These are phyloP conservation scores for Ditylenchus weischeri DNA, from an alignment of 2,888 invertebrate genomes.

Conservation along the genomic window DNA sequence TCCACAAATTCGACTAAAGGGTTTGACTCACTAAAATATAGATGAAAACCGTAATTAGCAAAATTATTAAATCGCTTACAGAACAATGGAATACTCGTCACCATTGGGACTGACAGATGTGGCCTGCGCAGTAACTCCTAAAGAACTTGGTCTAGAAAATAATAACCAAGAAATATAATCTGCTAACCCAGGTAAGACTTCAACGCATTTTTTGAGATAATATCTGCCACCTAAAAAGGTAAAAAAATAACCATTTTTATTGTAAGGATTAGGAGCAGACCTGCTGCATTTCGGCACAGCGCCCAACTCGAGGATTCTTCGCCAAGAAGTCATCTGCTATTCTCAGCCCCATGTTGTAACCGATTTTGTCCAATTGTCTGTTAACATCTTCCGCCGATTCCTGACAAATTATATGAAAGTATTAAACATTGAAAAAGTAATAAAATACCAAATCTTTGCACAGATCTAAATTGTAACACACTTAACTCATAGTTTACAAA, in stretches of 20 bases:
- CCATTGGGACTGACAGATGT: constrained; percentile 89
- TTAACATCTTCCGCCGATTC: constrained; percentile 79
- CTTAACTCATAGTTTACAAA: no score
- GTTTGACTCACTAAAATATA: constrained; percentile 69
- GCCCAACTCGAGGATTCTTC: constrained; percentile 75
- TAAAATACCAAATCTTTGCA: constrained; percentile 86
- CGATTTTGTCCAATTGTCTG: constrained; percentile 81
- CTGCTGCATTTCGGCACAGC: constrained; percentile 74
- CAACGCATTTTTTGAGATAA: constrained; percentile 67
- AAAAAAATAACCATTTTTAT: no score
- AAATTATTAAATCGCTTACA: not conserved
- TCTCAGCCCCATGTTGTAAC: constrained; percentile 94
- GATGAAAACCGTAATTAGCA: constrained; percentile 68
- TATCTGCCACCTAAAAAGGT: constrained; percentile 68
- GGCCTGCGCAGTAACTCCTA: constrained; percentile 82
- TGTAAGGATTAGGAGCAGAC: no score
- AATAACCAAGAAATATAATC: not conserved
- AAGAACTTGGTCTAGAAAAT: constrained; percentile 6
- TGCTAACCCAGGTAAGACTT: constrained; percentile 70
- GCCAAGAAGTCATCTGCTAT: constrained; percentile 96
- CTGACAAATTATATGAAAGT: no score
- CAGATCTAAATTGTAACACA: constrained; percentile 66
- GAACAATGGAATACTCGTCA: constrained; percentile 70
- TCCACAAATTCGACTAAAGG: constrained; percentile 96
- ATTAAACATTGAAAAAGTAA: no score